Evolutionary conservation across 2,888 invertebrate species (phyloP).

Genomic region (Myopa tessellatipennis): DNA sequence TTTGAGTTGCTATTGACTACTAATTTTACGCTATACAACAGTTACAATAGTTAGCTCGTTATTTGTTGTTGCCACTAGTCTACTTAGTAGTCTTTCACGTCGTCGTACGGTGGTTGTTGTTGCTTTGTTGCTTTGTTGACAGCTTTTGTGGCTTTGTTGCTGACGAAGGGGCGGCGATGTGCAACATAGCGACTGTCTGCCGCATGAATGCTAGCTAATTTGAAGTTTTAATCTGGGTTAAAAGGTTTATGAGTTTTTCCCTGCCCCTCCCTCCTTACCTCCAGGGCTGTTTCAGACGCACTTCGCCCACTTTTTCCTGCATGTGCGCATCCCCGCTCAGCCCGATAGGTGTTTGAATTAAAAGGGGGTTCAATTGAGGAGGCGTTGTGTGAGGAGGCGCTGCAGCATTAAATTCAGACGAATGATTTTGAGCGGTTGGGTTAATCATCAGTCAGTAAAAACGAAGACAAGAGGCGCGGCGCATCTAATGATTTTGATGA

Average conservation of each 20-base stretch:
- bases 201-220: conserved; percentile 61
- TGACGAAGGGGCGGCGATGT: not conserved
- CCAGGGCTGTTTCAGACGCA: not conserved
- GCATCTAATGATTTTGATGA: too few relatives aligned
- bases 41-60: not conserved
- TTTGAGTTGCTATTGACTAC: conserved; percentile 6
- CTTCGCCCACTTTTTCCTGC: conserved; percentile 3
- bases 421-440: not conserved
- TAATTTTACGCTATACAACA: not conserved
- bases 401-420: not conserved
- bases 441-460: not conserved
- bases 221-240: conserved; percentile 61
- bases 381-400: not conserved
- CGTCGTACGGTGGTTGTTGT: not conserved
- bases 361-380: too few relatives aligned
- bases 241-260: conserved; percentile 49
- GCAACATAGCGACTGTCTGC: conserved; percentile 5
- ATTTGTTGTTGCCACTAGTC: not conserved
- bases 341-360: not conserved
- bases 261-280: not conserved
- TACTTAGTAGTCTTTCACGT: not conserved
- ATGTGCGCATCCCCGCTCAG: not conserved
- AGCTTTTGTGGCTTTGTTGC: not conserved
- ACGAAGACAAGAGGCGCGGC: not conserved
- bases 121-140: too few relatives aligned